phyloP scores from a whole-genome alignment of 2,797 vertebrate species.

The Cynopterus sphinx region DNA sequence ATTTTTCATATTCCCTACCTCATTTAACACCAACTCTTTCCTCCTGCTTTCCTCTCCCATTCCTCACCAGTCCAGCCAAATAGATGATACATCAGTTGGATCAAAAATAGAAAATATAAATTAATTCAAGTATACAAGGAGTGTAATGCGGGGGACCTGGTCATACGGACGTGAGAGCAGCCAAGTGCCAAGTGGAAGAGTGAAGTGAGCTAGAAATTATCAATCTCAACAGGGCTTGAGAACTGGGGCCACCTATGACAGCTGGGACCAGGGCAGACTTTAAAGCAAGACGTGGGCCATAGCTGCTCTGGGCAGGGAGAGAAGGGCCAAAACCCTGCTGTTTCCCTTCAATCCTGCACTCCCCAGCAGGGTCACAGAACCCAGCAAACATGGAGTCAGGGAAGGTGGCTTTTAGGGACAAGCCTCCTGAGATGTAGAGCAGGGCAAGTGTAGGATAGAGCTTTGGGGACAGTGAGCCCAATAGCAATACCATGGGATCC shows the following conservation, averaged over 20 bases:
- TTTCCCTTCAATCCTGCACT: no score
- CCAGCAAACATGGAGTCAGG: accelerated
- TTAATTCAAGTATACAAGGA: neutral
- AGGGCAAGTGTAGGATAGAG: neutral
- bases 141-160: no score
- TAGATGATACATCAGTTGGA: neutral
- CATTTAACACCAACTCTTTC: neutral
- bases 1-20: neutral
- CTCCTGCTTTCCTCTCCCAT: accelerated
- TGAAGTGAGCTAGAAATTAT: neutral
- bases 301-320: neutral
- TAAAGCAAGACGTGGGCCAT: neutral
- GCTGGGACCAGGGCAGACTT: neutral
- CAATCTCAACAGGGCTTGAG: neutral
- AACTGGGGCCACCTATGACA: accelerated
- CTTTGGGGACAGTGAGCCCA: neutral
- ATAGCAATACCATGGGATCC: neutral
- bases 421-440: neutral
- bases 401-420: neutral
- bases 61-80: neutral
- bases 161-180: neutral
- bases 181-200: neutral
- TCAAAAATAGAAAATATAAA: neutral
- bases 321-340: no score
- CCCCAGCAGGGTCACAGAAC: neutral